Evolutionary conservation across 2,113 vertebrate species (phyloP).

Genomic region (Malaclemys terrapin): DNA sequence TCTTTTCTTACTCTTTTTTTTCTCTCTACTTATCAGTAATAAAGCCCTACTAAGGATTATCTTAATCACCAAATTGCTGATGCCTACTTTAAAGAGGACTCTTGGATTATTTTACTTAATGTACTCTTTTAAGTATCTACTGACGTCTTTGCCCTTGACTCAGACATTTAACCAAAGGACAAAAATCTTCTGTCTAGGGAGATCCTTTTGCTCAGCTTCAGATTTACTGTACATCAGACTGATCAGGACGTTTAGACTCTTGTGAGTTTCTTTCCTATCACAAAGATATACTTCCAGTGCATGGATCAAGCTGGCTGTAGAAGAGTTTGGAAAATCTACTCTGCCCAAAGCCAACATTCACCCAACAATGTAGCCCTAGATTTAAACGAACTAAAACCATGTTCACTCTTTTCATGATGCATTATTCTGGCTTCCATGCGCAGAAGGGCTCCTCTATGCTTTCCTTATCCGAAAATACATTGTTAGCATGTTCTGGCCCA

Average conservation of each 20-base stretch:
- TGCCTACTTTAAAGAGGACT: background rate
- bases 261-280: background rate
- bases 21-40: background rate
- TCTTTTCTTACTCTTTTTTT: background rate
- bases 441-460: background rate
- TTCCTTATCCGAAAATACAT: background rate
- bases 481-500: background rate
- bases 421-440: background rate
- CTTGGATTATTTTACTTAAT: conserved; percentile 3
- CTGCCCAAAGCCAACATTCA: background rate
- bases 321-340: background rate
- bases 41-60: conserved; percentile 4
- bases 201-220: background rate
- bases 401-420: fast-evolving
- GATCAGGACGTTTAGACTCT: background rate
- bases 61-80: background rate
- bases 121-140: background rate
- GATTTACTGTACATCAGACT: conserved; percentile 7
- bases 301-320: background rate
- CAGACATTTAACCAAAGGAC: background rate
- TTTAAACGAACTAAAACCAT: background rate
- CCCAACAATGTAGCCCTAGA: fast-evolving
- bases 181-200: background rate
- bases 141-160: conserved; percentile 18
- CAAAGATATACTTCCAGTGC: background rate